Base-by-base conservation (phyloP, 2,888 invertebrate species). In the Melanotus villosus region DNA sequence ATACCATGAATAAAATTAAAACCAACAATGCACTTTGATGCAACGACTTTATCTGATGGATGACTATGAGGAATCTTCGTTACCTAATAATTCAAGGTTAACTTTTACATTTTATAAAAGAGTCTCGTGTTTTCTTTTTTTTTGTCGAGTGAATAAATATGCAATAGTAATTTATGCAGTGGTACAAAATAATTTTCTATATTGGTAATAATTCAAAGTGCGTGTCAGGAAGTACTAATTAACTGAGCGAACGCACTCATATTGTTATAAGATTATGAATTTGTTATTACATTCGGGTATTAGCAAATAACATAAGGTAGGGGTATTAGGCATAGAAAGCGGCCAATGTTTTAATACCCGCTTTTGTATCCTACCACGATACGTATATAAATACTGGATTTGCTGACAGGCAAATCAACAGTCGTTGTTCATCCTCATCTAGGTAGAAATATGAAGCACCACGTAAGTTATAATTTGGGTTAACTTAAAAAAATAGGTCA, bases 401-500 rank as follows among this genome's bases (percentile, higher is more conserved):
- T 65, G 34, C 52, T 45, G n/a, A 47, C 41, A 32, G 43, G 36
- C 43, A 58, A 63, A 65, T 65, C 76, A 81, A 76, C 81, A 83
- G 82, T 83, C 79, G 80, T 79, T 79, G 74, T 75, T 77, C 76
- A 73, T 52, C 60, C 52, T 19, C 34, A 45, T 43, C 26, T 38
- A 45, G 26, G 47, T 50, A 47, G 30, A 58, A 65, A 65, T 72
- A 83, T 82, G 82, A 80, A 80, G 73, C 76, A 81, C 70, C 79
- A 79, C 76, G 82, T 82, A 80, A 82, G 81, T 80, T n/a, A 54
- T n/a, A 56, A 14, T 52, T n/a, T n/a, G n/a, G n/a, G n/a, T n/a
- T 7, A 26, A 26, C 26, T 7, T 7, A 5, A 26, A n/a, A n/a
- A n/a, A 26, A 26, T 26, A 26, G 26, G 3, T 38, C 3, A 38